A percentile compares a stretch with the other conserved stretches of the same genome.
Evolutionary conservation across 2,797 vertebrate genomes (phyloP).

Genomic region (Cirrhinus molitorella): DNA sequence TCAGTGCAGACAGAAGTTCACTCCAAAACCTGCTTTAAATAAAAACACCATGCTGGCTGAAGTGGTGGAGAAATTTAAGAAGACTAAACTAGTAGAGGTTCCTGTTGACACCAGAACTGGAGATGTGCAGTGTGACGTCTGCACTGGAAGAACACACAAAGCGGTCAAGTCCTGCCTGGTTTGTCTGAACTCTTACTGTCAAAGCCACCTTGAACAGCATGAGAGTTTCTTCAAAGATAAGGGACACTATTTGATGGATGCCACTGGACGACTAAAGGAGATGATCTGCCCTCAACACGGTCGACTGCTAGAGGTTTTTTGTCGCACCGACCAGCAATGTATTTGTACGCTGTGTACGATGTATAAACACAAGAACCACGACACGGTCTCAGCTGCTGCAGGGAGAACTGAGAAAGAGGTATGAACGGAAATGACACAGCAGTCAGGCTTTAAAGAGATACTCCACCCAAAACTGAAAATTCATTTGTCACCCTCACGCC

Average conservation of each 20-base stretch:
- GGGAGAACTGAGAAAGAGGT: slow-evolving; percentile 19
- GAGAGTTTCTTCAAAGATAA: slow-evolving; percentile 1
- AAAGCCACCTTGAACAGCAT: neutral
- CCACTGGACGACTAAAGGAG: neutral
- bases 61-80: slow-evolving; percentile 9
- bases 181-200: slow-evolving; percentile 6
- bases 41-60: slow-evolving; percentile 27
- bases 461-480: neutral
- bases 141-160: neutral
- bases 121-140: neutral
- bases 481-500: neutral
- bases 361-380: neutral
- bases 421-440: neutral
- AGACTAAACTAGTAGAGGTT: neutral
- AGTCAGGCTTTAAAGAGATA: neutral
- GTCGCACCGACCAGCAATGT: slow-evolving; percentile 6
- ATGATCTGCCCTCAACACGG: slow-evolving; percentile 16
- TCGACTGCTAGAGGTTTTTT: slow-evolving; percentile 11
- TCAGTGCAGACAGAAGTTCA: slow-evolving; percentile 13
- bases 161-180: neutral
- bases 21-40: slow-evolving; percentile 7
- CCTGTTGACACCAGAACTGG: neutral
- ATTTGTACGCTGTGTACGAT: slow-evolving; percentile 2
- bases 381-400: neutral
- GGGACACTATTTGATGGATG: slow-evolving; percentile 16